Evolutionary conservation across 2,113 vertebrate genomes (phyloP).

Genomic region (Pelodiscus sinensis): DNA sequence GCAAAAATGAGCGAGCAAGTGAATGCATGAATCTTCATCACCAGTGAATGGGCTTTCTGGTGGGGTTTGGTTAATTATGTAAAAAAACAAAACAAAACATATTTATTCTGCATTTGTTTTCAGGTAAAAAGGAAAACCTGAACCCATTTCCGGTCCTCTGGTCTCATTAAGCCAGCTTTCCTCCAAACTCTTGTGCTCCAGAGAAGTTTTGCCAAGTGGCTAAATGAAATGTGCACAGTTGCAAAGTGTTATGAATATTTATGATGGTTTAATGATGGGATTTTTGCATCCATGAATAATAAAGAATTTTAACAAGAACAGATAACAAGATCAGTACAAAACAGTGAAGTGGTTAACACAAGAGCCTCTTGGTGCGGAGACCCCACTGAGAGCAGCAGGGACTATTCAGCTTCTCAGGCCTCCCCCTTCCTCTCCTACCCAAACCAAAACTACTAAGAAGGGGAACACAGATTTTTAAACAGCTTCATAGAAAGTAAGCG

Average conservation of each 20-base stretch:
- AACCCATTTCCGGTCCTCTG: slow-evolving; percentile 58
- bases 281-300: slow-evolving; percentile 81
- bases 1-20: slow-evolving; percentile 17
- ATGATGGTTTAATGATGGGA: slow-evolving; percentile 77
- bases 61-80: slow-evolving; percentile 55
- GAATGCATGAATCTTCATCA: slow-evolving; percentile 2
- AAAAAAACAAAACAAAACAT: background rate
- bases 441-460: slow-evolving; percentile 27
- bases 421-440: slow-evolving; percentile 10
- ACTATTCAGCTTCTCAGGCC: background rate
- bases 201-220: slow-evolving; percentile 77
- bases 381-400: slow-evolving; percentile 64
- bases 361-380: slow-evolving; percentile 9
- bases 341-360: slow-evolving; percentile 70
- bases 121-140: slow-evolving; percentile 65
- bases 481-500: slow-evolving; percentile 34
- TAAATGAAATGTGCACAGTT: slow-evolving; percentile 74
- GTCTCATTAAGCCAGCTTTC: slow-evolving; percentile 75
- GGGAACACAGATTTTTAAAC: slow-evolving; percentile 6
- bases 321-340: slow-evolving; percentile 74
- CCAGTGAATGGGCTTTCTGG: background rate
- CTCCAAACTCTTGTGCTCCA: slow-evolving; percentile 70
- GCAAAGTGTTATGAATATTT: slow-evolving; percentile 82
- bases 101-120: slow-evolving; percentile 69
- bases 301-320: slow-evolving; percentile 78